A percentile compares a stretch with the other conserved stretches of the same genome.
Conservation (phyloP, 1,140 invertebrate genomes). For the Drosophila parabipectinata region DNA sequence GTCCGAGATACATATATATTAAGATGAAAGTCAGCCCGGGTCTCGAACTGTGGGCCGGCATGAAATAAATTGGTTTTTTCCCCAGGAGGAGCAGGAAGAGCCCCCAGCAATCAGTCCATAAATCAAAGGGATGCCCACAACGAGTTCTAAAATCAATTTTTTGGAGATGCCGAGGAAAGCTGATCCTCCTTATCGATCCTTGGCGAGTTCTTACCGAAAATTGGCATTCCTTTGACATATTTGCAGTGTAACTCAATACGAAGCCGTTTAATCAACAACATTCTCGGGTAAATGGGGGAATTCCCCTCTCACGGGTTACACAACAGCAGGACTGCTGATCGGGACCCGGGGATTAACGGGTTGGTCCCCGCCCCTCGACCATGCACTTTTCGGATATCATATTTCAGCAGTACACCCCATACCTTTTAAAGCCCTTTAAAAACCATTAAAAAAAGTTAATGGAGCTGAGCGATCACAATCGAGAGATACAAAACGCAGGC, state of each 20-base stretch:
- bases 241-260: conserved; percentile 45
- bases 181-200: conserved; percentile 34
- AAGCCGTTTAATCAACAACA: conserved; percentile 51
- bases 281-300: conserved; percentile 24
- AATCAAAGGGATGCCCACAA: conserved; percentile 19
- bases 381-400: conserved; percentile 57
- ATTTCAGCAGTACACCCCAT: conserved; percentile 59
- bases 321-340: conserved; percentile 47
- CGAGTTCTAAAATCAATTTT: conserved; percentile 22
- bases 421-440: conserved; percentile 70
- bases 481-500: conserved; percentile 62
- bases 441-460: conserved; percentile 72
- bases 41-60: conserved; percentile 46
- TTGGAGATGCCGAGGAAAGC: conserved; percentile 17
- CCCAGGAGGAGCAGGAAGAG: conserved; percentile 13
- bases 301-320: conserved; percentile 57
- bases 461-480: conserved; percentile 48
- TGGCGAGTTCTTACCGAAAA: conserved; percentile 26
- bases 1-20: conserved; percentile 29
- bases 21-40: conserved; percentile 39
- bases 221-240: conserved; percentile 34
- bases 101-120: conserved; percentile 27
- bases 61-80: conserved; percentile 59
- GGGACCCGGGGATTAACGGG: conserved; percentile 11
- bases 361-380: not conserved